Percentiles rank a stretch among this genome's conserved stretches.
Evolutionary conservation across 1,140 invertebrate genomes (phyloP).

Genomic region (Drosophila tristis): DNA sequence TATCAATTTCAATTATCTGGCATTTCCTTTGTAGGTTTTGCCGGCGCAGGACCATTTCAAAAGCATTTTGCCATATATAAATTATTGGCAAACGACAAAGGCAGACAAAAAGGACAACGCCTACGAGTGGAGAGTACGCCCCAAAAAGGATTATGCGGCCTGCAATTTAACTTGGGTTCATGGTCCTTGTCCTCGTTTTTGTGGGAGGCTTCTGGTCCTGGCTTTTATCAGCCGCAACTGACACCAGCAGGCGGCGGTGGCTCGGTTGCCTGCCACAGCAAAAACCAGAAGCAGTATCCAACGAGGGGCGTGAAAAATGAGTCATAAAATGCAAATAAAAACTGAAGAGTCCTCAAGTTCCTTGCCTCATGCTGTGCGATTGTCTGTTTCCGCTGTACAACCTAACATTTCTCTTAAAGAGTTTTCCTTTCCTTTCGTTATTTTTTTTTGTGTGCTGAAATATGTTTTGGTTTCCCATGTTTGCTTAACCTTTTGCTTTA

Average conservation of each 20-base stretch:
- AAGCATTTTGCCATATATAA: slow-evolving; percentile 67
- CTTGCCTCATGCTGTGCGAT: slow-evolving; percentile 7
- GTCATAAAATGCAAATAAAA: slow-evolving; percentile 82
- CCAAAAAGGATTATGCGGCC: slow-evolving; percentile 72
- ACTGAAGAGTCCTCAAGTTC: slow-evolving; percentile 62
- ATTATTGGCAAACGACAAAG: slow-evolving; percentile 65
- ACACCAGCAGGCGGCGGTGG: slow-evolving; percentile 57
- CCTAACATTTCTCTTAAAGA: slow-evolving; percentile 35
- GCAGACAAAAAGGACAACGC: slow-evolving; percentile 55
- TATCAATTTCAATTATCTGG: slow-evolving; percentile 80
- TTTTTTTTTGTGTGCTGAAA: slow-evolving; percentile 4
- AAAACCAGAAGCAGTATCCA: background rate
- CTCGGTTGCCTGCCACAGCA: background rate
- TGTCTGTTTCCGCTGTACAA: slow-evolving; percentile 32
- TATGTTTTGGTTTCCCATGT: slow-evolving; percentile 34
- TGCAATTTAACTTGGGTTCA: slow-evolving; percentile 60
- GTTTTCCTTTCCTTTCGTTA: slow-evolving; percentile 32
- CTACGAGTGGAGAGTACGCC: background rate
- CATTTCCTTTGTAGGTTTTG: slow-evolving; percentile 18
- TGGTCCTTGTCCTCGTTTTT: slow-evolving; percentile 10
- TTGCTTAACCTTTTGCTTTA: slow-evolving; percentile 68
- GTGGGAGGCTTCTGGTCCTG: slow-evolving; percentile 51
- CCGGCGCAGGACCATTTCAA: slow-evolving; percentile 21
- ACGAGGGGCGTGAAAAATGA: slow-evolving; percentile 70
- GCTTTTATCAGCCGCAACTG: slow-evolving; percentile 77